Conservation (phyloP, 2,888 invertebrate species). For the Cinara cedri region DNA sequence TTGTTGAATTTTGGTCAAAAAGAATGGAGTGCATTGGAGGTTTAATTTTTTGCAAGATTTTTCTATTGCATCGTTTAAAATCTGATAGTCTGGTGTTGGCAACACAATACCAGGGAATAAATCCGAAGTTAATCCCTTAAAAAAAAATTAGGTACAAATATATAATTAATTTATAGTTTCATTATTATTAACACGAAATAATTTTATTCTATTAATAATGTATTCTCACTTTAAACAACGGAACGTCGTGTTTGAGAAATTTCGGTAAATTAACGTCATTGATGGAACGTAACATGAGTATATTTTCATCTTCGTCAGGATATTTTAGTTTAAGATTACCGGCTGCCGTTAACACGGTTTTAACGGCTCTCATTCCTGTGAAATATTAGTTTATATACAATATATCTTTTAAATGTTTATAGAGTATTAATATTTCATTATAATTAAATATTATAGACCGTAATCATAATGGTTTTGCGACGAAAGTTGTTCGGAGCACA, state of each 20-base stretch:
- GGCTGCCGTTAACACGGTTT: conserved; percentile 80
- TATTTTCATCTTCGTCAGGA: conserved; percentile 78
- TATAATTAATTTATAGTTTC: too few species aligned
- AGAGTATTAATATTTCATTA: not conserved
- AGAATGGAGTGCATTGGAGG: conserved; percentile 82
- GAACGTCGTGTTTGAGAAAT: conserved; percentile 65
- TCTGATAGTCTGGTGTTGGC: conserved; percentile 79
- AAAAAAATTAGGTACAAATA: conserved; percentile 61
- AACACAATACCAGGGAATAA: conserved; percentile 86
- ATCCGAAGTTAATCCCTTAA: conserved; percentile 87
- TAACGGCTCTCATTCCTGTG: conserved; percentile 79
- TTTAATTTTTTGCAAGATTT: conserved; percentile 76
- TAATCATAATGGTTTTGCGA: conserved; percentile 96
- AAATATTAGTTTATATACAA: too few species aligned
- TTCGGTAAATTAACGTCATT: conserved; percentile 95
- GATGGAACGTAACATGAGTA: conserved; percentile 85
- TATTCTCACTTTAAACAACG: conserved; percentile 31
- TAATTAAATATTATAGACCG: conserved; percentile 66
- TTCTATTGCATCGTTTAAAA: conserved; percentile 70
- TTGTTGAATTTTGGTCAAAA: conserved; percentile 86
- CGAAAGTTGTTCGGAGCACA: conserved; percentile 92
- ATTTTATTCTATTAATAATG: too few species aligned
- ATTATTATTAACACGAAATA: not conserved
- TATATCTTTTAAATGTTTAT: too few species aligned
- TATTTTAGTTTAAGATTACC: conserved; percentile 87